Base-by-base conservation (phyloP, 2,797 vertebrate species). In the Danio choprae region DNA sequence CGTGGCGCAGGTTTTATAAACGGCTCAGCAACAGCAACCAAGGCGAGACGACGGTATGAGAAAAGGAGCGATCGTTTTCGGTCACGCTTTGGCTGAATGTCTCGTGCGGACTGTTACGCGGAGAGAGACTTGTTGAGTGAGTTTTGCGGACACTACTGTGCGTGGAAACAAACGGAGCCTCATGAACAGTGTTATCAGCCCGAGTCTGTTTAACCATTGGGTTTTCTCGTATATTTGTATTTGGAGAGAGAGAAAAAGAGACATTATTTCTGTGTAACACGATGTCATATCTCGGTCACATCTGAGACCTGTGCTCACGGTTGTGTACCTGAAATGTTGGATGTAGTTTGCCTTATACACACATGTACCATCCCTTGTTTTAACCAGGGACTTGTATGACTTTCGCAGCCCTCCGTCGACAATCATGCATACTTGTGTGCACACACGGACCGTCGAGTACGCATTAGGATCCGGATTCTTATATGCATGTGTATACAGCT, bases 41-140 rank as follows among this genome's bases (percentile, higher is more conserved):
- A 53, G 98, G 97, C n/a, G 97, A 99, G 91, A 99, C 98, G 0
- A 98, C 97, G 0, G 98, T 99, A 93, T 99, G 91, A 97, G 48
- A 53, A 10, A 53, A 56, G 48, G 5, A 43, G 16, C 46, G 38
- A 69, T 60, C 48, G 81, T 2, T 36, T 64, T 60, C 41, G 59
- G 82, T 55, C 82, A 72, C 80, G 79, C 74, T 13, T 12, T 18
- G 76, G 81, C 15, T 86, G 88, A 11, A 29, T 1, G 50, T 55
- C 59, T 74, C 60, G 29, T 44, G 44, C 29, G 43, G 75, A 46
- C 53, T n/a, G 29, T 65, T 59, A 59, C 43, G 55, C 64, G 43
- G n/a, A 75, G 15, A 51, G 46, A 38, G 53, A 78, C 43, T 69
- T 40, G 55, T 48, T 16, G 74, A 79, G 36, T 58, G 68, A 81